Evolutionary conservation across 2,797 vertebrate genomes (phyloP).

Genomic region (Sebastes hubbsi): DNA sequence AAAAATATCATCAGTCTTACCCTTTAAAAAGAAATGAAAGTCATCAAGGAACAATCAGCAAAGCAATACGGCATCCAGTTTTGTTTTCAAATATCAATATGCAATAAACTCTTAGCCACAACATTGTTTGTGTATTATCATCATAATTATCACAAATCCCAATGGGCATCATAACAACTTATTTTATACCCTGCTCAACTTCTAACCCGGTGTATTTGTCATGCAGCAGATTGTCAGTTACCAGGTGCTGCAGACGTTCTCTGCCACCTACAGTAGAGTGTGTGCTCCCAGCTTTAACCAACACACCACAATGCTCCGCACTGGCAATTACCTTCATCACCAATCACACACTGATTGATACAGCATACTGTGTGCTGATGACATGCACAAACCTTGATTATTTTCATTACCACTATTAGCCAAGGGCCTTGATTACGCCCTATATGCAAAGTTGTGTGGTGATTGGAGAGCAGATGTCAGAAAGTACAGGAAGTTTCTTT

Average conservation of each 20-base stretch:
- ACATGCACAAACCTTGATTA: slow-evolving; percentile 60
- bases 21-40: not conserved
- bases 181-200: not conserved
- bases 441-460: slow-evolving; percentile 39
- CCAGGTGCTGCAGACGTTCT: slow-evolving; percentile 20
- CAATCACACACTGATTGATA: slow-evolving; percentile 70
- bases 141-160: not conserved
- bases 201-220: not conserved
- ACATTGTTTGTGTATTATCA: not conserved
- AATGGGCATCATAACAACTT: not conserved
- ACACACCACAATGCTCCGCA: slow-evolving; percentile 15
- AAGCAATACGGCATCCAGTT: not conserved
- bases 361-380: slow-evolving; percentile 66
- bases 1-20: not conserved
- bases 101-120: not conserved
- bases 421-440: slow-evolving; percentile 59
- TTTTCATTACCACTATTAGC: slow-evolving; percentile 62
- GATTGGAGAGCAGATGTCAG: slow-evolving; percentile 53
- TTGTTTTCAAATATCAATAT: not conserved
- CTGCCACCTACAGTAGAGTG: not conserved
- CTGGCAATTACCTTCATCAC: slow-evolving; percentile 67
- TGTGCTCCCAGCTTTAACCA: slow-evolving; percentile 25
- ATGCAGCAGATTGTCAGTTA: not conserved
- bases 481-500: slow-evolving; percentile 14
- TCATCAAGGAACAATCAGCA: not conserved